Evolutionary conservation across 2,888 invertebrate species (phyloP).

Genomic region (Cryptocephalus primarius): DNA sequence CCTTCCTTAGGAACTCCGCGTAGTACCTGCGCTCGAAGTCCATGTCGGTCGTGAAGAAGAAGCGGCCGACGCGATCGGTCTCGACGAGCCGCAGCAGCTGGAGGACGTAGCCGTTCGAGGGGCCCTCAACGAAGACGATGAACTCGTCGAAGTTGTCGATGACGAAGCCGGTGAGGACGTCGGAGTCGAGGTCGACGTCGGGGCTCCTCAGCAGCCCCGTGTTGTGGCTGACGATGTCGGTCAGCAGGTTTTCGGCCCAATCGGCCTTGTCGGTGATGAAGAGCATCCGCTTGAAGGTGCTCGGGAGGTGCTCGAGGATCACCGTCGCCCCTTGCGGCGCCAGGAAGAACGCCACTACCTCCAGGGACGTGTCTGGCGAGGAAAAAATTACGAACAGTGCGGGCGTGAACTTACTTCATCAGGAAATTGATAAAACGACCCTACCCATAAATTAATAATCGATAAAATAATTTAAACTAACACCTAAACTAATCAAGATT

Average conservation of each 20-base stretch:
- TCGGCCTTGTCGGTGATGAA: constrained; percentile 12
- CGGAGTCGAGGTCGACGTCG: neutral
- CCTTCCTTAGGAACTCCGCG: constrained; percentile 18
- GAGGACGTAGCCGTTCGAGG: constrained; percentile 19
- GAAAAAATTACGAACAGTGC: constrained; percentile 1
- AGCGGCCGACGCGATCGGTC: constrained; percentile 12
- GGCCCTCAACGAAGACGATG: constrained; percentile 21
- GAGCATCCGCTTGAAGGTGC: constrained; percentile 19
- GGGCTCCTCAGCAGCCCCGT: constrained; percentile 1
- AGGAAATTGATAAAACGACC: no score
- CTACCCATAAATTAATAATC: no score
- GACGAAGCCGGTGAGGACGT: constrained; percentile 20
- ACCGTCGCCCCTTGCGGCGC: constrained; percentile 18
- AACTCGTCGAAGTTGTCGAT: constrained; percentile 20
- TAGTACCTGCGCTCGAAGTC: constrained; percentile 27
- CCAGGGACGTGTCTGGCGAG: constrained; percentile 15
- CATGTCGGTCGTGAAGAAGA: constrained; percentile 27
- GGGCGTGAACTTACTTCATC: no score
- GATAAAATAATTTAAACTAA: no score
- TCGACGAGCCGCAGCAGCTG: constrained; percentile 18
- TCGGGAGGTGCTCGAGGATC: constrained; percentile 13
- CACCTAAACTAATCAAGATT: no score
- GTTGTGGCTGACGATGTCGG: constrained; percentile 15
- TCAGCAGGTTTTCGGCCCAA: constrained; percentile 9
- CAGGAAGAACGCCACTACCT: constrained; percentile 19